Conservation (phyloP, 1,140 invertebrate genomes). For the Delia radicum region DNA sequence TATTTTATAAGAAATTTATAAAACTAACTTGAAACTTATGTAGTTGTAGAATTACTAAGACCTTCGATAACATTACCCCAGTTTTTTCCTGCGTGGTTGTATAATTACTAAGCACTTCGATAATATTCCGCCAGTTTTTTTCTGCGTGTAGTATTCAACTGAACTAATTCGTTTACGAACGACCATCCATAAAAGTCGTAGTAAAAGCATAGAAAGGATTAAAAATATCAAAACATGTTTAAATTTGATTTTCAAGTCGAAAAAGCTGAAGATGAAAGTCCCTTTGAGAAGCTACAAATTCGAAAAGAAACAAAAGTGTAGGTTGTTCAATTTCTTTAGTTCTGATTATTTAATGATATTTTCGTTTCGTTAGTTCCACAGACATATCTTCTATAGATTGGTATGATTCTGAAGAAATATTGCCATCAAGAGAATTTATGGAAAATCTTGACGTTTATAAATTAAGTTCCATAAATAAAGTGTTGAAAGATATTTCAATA, state of each 20-base stretch:
- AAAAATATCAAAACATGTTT: slow-evolving; percentile 56
- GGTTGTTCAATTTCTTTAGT: background rate
- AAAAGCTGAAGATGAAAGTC: slow-evolving; percentile 36
- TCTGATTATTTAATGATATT: background rate
- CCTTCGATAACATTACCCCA: no score
- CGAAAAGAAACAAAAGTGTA: slow-evolving; percentile 32
- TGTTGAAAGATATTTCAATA: slow-evolving; percentile 30
- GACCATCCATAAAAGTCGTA: no score
- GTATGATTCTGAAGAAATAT: slow-evolving; percentile 41
- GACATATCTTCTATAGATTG: slow-evolving; percentile 30
- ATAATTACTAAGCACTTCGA: no score
- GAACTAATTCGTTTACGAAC: no score
- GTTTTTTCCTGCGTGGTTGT: no score
- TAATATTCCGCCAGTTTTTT: no score
- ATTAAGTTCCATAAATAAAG: slow-evolving; percentile 39
- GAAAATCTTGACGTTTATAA: slow-evolving; percentile 52
- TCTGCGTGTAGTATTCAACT: no score
- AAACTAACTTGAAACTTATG: no score
- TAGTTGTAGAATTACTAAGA: no score
- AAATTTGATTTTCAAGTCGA: slow-evolving; percentile 60
- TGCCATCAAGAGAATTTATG: slow-evolving; percentile 30
- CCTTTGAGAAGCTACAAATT: slow-evolving; percentile 15
- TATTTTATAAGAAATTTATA: no score
- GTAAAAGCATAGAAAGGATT: no score
- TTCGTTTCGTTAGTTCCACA: background rate